These are phyloP conservation scores for Luehdorfia chinensis DNA, from an alignment of 1,140 invertebrate genomes.

Conservation along the genomic window DNA sequence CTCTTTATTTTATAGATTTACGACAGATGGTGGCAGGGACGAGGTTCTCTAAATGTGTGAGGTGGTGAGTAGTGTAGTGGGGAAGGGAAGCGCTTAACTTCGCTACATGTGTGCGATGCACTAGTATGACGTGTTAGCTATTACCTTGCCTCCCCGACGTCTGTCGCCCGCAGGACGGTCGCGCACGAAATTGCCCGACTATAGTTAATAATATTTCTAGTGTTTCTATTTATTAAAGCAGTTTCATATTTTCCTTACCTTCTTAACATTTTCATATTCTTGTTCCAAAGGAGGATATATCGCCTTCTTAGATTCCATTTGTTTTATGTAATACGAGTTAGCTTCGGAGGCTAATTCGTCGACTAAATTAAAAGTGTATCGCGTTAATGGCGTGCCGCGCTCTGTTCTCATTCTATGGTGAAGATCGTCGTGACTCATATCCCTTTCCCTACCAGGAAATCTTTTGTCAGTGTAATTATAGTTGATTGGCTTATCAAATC, in stretches of 20 bases:
- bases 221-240: background rate
- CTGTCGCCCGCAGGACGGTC: no score
- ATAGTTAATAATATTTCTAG: background rate
- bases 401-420: conserved; percentile 61
- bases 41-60: no score
- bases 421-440: conserved; percentile 45
- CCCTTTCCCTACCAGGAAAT: conserved; percentile 25
- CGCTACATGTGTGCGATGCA: no score
- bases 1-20: no score
- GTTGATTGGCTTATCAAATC: conserved; percentile 83
- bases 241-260: no score
- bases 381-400: conserved; percentile 77
- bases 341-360: conserved; percentile 77
- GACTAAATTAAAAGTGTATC: conserved; percentile 76
- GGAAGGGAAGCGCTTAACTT: no score
- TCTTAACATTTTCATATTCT: conserved; percentile 67
- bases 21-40: no score
- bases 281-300: conserved; percentile 71
- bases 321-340: conserved; percentile 52
- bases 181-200: no score
- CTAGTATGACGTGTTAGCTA: no score
- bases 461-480: conserved; percentile 75
- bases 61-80: no score
- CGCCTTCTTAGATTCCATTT: conserved; percentile 52
- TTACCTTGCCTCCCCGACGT: no score